Evolutionary conservation across 35 echinoderm and acorn worm species (phyloP).

Genomic region (Antedon bifida): DNA sequence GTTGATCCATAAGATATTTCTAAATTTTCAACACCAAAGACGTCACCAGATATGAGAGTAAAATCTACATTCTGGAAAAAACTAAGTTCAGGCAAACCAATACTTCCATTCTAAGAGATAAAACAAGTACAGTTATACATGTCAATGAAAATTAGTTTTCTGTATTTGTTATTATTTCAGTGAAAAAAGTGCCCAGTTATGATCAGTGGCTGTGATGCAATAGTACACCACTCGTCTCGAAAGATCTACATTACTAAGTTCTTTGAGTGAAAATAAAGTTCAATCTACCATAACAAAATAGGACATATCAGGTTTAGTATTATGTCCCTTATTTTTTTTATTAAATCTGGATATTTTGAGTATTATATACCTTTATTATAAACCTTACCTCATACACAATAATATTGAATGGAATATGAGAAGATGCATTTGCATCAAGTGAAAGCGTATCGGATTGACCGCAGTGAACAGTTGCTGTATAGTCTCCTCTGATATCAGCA

Average conservation of each 20-base stretch:
- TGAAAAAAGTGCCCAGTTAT: no score
- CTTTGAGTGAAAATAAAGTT: no score
- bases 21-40: constrained; percentile 21
- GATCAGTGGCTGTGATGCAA: no score
- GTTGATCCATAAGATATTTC: constrained; percentile 21
- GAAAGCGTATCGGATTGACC: constrained; percentile 30
- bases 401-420: constrained; percentile 44
- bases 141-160: neutral
- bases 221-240: no score
- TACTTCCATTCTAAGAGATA: constrained; percentile 36
- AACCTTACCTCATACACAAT: constrained; percentile 56
- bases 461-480: constrained; percentile 41
- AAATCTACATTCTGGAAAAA: constrained; percentile 38
- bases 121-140: neutral
- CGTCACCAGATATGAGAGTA: constrained; percentile 16
- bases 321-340: no score
- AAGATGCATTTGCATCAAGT: constrained; percentile 17
- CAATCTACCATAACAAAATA: no score
- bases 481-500: constrained; percentile 36
- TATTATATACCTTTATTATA: no score
- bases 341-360: no score
- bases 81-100: constrained; percentile 15
- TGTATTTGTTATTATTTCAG: no score
- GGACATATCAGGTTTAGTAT: no score
- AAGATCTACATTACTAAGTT: no score